Percentiles rank a stretch among this genome's conserved stretches.
phyloP scores from a whole-genome alignment of 1,140 invertebrate species.

The Halyomorpha halys region DNA sequence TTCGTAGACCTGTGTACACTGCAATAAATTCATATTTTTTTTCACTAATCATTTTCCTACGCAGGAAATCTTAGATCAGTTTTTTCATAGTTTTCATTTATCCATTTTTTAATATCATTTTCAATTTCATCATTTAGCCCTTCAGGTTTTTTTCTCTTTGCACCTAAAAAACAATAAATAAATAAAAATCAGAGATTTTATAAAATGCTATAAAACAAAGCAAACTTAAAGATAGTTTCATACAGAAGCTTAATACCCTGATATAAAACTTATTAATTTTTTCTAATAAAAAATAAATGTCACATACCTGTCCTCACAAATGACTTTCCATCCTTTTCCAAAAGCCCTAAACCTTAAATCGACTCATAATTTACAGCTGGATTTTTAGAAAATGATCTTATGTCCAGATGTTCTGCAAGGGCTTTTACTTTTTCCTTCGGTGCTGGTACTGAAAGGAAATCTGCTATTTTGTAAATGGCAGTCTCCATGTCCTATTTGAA shows the following conservation, averaged over 20 bases:
- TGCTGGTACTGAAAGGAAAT: constrained; percentile 47
- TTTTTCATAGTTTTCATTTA: constrained; percentile 27
- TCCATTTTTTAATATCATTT: constrained; percentile 29
- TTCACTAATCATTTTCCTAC: too few relatives aligned
- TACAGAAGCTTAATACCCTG: too few relatives aligned
- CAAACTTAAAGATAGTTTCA: too few relatives aligned
- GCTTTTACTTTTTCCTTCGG: constrained; percentile 40
- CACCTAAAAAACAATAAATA: constrained; percentile 25
- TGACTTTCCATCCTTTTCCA: constrained; percentile 23
- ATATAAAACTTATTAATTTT: too few relatives aligned
- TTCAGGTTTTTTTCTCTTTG: constrained; percentile 19
- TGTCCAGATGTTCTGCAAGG: constrained; percentile 47
- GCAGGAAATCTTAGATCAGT: constrained; percentile 24
- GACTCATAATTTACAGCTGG: constrained; percentile 33
- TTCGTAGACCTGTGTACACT: too few relatives aligned
- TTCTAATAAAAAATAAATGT: too few relatives aligned
- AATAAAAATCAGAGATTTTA: neutral
- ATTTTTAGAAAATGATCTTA: constrained; percentile 41
- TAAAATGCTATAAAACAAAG: too few relatives aligned
- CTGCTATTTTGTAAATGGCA: constrained; percentile 36
- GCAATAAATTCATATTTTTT: too few relatives aligned
- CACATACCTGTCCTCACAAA: too few relatives aligned
- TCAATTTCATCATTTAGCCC: constrained; percentile 29
- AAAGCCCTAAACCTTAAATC: constrained; percentile 29
- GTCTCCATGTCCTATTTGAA: constrained; percentile 24